Evolutionary conservation across 1,140 invertebrate genomes (phyloP).

Genomic region (Lutraria rhynchaena): DNA sequence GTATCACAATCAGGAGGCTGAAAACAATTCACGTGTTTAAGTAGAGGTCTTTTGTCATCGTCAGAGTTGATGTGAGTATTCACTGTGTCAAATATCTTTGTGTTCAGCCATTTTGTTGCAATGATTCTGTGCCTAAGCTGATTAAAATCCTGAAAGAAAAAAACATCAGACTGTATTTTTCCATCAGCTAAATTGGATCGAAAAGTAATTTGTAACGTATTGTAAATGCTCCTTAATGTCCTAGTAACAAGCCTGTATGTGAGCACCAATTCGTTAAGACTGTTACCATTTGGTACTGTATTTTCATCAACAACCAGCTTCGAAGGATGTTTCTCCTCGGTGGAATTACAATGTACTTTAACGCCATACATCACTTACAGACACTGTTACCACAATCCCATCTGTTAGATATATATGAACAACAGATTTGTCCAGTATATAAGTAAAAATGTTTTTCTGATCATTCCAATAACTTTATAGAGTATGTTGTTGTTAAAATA

Average conservation of each 20-base stretch:
- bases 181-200: no score
- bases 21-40: constrained; percentile 98
- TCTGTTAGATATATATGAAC: neutral
- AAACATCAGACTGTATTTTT: neutral
- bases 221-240: neutral
- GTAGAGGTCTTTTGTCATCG: constrained; percentile 89
- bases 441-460: neutral
- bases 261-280: neutral
- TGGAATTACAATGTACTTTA: neutral
- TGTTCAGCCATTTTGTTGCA: constrained; percentile 98
- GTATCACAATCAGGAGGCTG: constrained; percentile 94
- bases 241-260: neutral
- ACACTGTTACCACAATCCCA: neutral
- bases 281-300: neutral
- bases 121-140: constrained; percentile 98
- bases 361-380: neutral
- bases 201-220: neutral
- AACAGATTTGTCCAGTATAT: neutral
- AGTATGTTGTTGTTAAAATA: neutral
- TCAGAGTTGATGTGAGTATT: constrained; percentile 96
- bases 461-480: neutral
- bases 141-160: constrained; percentile 91
- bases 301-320: neutral
- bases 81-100: constrained; percentile 98
- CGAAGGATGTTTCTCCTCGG: neutral